Percentiles rank a stretch among this genome's conserved stretches.
These are phyloP conservation scores for Papilio machaon DNA, from an alignment of 1,140 invertebrate genomes.

Conservation along the genomic window DNA sequence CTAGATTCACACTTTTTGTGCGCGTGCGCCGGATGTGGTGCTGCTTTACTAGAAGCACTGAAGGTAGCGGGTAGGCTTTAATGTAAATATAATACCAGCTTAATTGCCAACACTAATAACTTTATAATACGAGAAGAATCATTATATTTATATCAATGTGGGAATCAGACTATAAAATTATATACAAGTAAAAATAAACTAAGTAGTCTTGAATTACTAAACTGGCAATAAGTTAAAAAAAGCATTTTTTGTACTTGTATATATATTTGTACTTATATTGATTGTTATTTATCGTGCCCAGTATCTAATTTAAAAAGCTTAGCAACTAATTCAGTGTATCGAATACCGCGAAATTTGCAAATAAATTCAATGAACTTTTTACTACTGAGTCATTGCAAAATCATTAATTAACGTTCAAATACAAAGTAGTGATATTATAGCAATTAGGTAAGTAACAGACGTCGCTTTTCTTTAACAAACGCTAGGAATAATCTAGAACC, in stretches of 20 bases:
- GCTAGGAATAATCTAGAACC: too few species aligned
- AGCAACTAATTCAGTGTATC: conserved; percentile 1
- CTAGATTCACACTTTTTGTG: conserved; percentile 62
- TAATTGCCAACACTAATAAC: conserved; percentile 65
- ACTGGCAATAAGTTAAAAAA: not conserved
- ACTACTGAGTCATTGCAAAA: not conserved
- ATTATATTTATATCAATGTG: conserved; percentile 38
- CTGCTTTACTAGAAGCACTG: conserved; percentile 42
- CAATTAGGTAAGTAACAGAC: not conserved
- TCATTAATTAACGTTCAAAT: not conserved
- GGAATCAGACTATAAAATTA: conserved; percentile 34
- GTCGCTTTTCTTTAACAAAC: not conserved
- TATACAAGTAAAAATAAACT: conserved; percentile 1
- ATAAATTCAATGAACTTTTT: conserved; percentile 5
- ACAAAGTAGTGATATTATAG: not conserved
- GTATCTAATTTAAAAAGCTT: not conserved
- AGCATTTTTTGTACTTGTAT: not conserved
- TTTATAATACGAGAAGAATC: conserved; percentile 42
- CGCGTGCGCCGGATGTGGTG: conserved; percentile 68
- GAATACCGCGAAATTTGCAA: conserved; percentile 12
- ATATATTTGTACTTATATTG: not conserved
- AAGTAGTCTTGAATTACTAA: conserved; percentile 2
- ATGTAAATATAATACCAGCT: conserved; percentile 70
- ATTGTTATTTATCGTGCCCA: not conserved
- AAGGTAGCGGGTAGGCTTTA: conserved; percentile 48